Evolutionary conservation across 2,113 vertebrate genomes (phyloP).

Genomic region (Cololabis saira): DNA sequence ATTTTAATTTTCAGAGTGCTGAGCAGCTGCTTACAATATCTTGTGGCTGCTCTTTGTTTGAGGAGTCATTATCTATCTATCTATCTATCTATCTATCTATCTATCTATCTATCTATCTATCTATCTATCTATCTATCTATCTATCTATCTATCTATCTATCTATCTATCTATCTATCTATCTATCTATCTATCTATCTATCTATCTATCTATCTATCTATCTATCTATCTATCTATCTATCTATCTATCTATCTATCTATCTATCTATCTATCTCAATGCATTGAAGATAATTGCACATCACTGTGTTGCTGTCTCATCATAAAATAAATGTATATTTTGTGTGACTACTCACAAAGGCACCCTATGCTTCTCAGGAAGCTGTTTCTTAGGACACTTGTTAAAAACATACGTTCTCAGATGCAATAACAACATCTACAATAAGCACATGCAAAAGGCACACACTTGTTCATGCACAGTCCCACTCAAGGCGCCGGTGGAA

Average conservation of each 20-base stretch:
- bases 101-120: not conserved
- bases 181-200: constrained; percentile 2
- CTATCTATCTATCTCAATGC: constrained; percentile 19
- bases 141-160: constrained; percentile 20
- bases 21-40: not conserved
- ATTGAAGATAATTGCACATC: constrained; percentile 24
- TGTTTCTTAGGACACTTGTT: constrained; percentile 14
- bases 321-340: constrained; percentile 9
- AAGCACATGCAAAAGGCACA: constrained; percentile 29
- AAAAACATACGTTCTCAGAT: not conserved
- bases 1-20: not conserved
- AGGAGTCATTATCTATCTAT: not conserved
- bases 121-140: constrained; percentile 5
- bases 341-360: constrained; percentile 17
- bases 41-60: not conserved
- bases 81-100: not conserved
- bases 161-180: constrained; percentile 4
- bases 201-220: too few relatives aligned
- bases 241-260: constrained; percentile 1
- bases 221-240: too few relatives aligned
- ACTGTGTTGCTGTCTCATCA: constrained; percentile 29
- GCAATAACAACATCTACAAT: constrained; percentile 7
- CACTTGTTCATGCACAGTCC: constrained; percentile 37
- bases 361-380: constrained; percentile 1
- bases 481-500: constrained; percentile 34